Evolutionary conservation across 2,888 invertebrate genomes (phyloP).

Genomic region (Hemistola chrysoprasaria): DNA sequence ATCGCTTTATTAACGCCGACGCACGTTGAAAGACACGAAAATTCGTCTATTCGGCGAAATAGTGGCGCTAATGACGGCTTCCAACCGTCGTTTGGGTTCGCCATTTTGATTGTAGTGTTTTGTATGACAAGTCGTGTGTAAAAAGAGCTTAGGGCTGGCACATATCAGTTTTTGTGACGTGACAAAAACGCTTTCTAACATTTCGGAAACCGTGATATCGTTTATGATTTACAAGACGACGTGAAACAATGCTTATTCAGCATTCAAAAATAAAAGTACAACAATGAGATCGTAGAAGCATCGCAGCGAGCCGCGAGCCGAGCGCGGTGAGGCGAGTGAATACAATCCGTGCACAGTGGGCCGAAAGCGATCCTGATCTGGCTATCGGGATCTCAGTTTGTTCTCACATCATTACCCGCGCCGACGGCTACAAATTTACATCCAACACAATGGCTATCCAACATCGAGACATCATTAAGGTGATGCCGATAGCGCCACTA

Average conservation of each 20-base stretch:
- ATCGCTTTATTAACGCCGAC: constrained; percentile 70
- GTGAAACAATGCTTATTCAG: constrained; percentile 54
- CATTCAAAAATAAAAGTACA: constrained; percentile 50
- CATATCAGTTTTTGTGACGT: constrained; percentile 29
- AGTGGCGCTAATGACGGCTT: constrained; percentile 77
- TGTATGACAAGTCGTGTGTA: constrained; percentile 58
- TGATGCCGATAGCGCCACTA: constrained; percentile 81
- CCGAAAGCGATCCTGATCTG: constrained; percentile 75
- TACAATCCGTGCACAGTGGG: constrained; percentile 67
- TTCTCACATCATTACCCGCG: constrained; percentile 83
- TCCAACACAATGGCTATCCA: constrained; percentile 82
- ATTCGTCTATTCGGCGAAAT: constrained; percentile 79
- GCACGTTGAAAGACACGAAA: constrained; percentile 75
- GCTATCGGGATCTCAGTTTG: constrained; percentile 81
- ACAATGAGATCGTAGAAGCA: constrained; percentile 40
- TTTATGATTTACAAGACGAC: constrained; percentile 44
- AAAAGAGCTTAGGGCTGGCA: constrained; percentile 25
- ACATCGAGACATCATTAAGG: constrained; percentile 83
- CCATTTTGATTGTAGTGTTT: constrained; percentile 69
- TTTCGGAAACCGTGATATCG: constrained; percentile 6
- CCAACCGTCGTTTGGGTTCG: constrained; percentile 58
- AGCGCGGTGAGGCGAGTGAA: constrained; percentile 58
- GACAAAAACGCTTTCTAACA: constrained; percentile 26
- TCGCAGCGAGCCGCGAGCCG: constrained; percentile 46
- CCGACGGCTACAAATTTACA: constrained; percentile 83